Evolutionary conservation across 2,113 vertebrate genomes (phyloP).

Genomic region (Plotosus lineatus): DNA sequence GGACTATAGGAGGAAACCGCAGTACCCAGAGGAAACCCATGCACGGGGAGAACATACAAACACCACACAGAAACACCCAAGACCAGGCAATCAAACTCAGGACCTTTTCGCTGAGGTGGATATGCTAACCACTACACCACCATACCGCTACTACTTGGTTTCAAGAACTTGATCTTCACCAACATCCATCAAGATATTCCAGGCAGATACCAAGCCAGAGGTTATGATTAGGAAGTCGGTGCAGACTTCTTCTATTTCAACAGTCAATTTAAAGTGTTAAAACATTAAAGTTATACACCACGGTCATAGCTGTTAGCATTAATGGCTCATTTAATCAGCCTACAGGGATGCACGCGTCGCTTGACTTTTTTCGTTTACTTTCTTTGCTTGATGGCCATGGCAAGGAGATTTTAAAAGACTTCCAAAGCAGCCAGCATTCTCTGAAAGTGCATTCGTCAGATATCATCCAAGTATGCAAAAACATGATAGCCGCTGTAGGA

Average conservation of each 20-base stretch:
- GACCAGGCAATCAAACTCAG: too few relatives aligned
- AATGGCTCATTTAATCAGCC: neutral
- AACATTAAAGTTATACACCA: neutral
- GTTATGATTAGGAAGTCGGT: conserved; percentile 3
- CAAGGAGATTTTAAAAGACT: neutral
- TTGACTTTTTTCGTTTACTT: neutral
- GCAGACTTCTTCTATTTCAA: neutral
- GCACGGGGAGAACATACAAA: too few relatives aligned
- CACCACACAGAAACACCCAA: too few relatives aligned
- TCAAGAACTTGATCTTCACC: too few relatives aligned
- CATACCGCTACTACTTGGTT: too few relatives aligned
- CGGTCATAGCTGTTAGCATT: neutral
- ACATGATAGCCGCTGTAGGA: neutral
- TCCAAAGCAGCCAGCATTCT: too few relatives aligned
- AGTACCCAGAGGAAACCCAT: too few relatives aligned
- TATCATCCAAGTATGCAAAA: neutral
- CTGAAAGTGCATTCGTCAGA: neutral
- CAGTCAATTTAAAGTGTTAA: neutral
- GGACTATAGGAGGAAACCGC: too few relatives aligned
- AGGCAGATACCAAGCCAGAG: conserved; percentile 4
- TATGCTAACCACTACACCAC: too few relatives aligned
- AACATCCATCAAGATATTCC: neutral
- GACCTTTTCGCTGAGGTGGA: too few relatives aligned
- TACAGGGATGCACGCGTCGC: neutral
- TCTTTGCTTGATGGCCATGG: neutral